Percentiles rank a stretch among this genome's conserved stretches.
These are phyloP conservation scores for Lacerta bilineata DNA, from an alignment of 2,797 vertebrate species.

Conservation along the genomic window DNA sequence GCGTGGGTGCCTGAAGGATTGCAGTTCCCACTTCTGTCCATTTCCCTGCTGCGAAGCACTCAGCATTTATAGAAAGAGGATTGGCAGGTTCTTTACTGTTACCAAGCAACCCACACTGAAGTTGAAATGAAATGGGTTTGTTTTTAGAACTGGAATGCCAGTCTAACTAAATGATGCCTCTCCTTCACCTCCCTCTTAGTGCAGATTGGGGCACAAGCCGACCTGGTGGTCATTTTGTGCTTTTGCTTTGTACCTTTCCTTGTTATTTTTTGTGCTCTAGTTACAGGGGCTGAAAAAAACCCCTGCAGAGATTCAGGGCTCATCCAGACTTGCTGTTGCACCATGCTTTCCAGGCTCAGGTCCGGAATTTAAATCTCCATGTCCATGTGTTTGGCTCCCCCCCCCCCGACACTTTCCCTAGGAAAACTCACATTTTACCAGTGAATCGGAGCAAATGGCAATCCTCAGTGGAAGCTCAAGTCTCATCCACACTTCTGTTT, in stretches of 20 bases:
- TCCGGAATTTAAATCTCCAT: no score
- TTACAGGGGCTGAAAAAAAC: neutral
- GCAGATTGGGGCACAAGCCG: neutral
- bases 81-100: constrained; percentile 28
- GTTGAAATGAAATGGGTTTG: neutral
- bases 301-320: neutral
- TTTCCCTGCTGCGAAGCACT: constrained; percentile 6
- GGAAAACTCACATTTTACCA: no score
- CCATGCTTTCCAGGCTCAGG: no score
- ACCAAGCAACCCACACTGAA: constrained; percentile 37
- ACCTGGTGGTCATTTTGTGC: neutral
- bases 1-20: neutral
- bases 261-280: neutral
- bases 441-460: no score
- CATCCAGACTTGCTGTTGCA: no score
- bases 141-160: constrained; percentile 17
- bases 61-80: constrained; percentile 40
- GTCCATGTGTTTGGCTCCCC: no score
- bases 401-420: no score
- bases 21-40: neutral
- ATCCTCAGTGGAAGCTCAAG: neutral
- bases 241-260: neutral
- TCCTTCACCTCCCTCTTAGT: neutral
- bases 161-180: neutral
- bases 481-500: no score